phyloP scores from a whole-genome alignment of 1,140 invertebrate species.

The Bombus consobrinus region DNA sequence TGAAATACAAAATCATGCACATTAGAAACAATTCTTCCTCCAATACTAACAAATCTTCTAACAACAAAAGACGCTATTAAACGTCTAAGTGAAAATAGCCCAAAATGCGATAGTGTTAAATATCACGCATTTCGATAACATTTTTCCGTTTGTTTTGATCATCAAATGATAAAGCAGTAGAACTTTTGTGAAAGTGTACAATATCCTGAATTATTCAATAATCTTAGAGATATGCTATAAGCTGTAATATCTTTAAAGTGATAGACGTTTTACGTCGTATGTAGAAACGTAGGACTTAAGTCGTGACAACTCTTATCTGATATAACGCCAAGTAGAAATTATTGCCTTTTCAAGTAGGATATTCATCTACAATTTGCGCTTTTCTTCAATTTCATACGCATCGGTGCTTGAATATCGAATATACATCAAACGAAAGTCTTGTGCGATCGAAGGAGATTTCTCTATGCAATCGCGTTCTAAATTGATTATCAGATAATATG shows the following conservation, averaged over 20 bases:
- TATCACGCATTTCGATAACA: too few relatives aligned
- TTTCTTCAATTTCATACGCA: too few relatives aligned
- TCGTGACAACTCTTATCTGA: not conserved
- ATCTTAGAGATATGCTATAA: not conserved
- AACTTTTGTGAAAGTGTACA: not conserved
- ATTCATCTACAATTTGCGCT: not conserved
- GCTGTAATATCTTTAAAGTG: not conserved
- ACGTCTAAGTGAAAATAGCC: too few relatives aligned
- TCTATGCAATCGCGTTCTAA: not conserved
- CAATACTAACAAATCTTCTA: too few relatives aligned
- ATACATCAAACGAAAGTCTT: not conserved
- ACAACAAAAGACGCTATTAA: too few relatives aligned
- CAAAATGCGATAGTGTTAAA: too few relatives aligned
- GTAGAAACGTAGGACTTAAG: not conserved
- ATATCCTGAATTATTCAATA: not conserved
- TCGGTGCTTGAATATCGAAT: not conserved
- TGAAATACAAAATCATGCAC: not conserved
- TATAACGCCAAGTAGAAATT: not conserved
- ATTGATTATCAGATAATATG: not conserved
- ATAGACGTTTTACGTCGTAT: not conserved
- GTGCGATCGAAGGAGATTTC: not conserved
- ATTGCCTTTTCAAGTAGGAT: not conserved
- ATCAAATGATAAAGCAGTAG: not conserved
- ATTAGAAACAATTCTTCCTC: too few relatives aligned
- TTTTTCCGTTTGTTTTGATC: not conserved